Percentiles rank a stretch among this genome's conserved stretches.
Evolutionary conservation across 1,140 invertebrate species (phyloP).

Genomic region (Oedothorax gibbosus): DNA sequence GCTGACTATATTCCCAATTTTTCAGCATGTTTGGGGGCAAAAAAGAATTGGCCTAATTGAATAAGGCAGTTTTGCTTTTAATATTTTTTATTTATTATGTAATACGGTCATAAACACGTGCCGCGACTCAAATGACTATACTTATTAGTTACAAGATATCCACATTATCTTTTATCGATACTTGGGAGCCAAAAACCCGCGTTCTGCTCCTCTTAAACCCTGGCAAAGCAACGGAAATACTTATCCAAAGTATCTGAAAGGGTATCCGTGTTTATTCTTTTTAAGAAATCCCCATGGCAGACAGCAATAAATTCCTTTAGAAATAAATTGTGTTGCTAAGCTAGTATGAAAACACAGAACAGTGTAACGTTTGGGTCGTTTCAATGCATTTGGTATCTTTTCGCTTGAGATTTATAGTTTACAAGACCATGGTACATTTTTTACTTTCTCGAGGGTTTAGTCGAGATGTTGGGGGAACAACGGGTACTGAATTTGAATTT

Average conservation of each 20-base stretch:
- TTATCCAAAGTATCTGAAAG: constrained; percentile 28
- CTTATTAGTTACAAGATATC: constrained; percentile 48
- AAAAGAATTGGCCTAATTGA: too few species aligned
- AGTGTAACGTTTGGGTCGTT: constrained; percentile 28
- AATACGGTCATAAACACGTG: too few species aligned
- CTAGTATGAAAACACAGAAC: constrained; percentile 26
- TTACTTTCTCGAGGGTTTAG: constrained; percentile 26
- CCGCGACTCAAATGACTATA: constrained; percentile 27
- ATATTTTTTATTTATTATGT: too few species aligned
- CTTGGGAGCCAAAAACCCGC: constrained; percentile 9
- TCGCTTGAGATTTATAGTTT: constrained; percentile 33
- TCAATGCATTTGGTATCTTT: constrained; percentile 43
- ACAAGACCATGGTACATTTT: constrained; percentile 27
- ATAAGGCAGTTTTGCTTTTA: too few species aligned
- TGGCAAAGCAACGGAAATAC: constrained; percentile 16
- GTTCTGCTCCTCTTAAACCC: constrained; percentile 1
- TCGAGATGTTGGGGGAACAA: background rate
- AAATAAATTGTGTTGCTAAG: constrained; percentile 38
- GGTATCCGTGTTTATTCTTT: constrained; percentile 47
- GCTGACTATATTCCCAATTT: too few species aligned
- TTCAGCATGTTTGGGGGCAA: too few species aligned
- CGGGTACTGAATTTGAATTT: background rate
- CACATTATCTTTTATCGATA: constrained; percentile 27
- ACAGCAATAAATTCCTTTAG: constrained; percentile 42
- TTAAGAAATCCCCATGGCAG: constrained; percentile 38